Evolutionary conservation across 2,113 vertebrate species (phyloP), one percentile per base, ranked within the genome.

Genomic region (Lepisosteus oculatus): DNA sequence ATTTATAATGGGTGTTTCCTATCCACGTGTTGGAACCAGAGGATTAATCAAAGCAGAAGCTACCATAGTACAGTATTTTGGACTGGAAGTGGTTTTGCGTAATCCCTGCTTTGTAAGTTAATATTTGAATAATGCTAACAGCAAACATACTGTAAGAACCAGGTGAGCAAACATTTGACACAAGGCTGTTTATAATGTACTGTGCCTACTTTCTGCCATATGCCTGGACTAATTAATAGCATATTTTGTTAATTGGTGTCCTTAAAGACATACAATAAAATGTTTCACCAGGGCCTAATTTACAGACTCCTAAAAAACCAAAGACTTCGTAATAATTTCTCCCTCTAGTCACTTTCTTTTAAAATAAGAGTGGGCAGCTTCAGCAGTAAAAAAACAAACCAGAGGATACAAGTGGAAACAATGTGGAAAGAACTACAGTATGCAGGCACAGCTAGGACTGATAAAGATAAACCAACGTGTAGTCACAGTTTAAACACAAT

Each of bases 241-340:
- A 61, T 68, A 61, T 68, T 17, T 67, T 67, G 71, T 67, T 72
- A 72, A 72, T 67, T 72, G 71, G 65, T 55, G 43, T 56, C 44
- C 72, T 13, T 42, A 67, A 61, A 44, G 44, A 61, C 44, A 45
- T 12, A 15, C 64, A n/a, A 44, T 44, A 66, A 42, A 66, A 45
- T 66, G 64, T 6, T 65, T 59, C 13, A 6, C n/a, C 44, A 61
- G 44, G 66, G 55, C 57, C 57, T 54, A 15, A 14, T 67, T 72
- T 57, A 13, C 43, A 29, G 47, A 5, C 9, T 9, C 9, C 9
- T 51, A 6, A 51, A 51, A 51, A 73, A 11, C 3, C 56, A 56
- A 68, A 73, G 45, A 17, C 43, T 73, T 73, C 61, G 67, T 67
- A 65, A 56, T 62, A 51, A 68, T 73, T 61, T 17, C 43, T 47